Evolutionary conservation across 35 echinoderm and acorn worm species (phyloP), one percentile per base, ranked within the genome.

Genomic region (Hemicentrotus pulcherrimus): DNA sequence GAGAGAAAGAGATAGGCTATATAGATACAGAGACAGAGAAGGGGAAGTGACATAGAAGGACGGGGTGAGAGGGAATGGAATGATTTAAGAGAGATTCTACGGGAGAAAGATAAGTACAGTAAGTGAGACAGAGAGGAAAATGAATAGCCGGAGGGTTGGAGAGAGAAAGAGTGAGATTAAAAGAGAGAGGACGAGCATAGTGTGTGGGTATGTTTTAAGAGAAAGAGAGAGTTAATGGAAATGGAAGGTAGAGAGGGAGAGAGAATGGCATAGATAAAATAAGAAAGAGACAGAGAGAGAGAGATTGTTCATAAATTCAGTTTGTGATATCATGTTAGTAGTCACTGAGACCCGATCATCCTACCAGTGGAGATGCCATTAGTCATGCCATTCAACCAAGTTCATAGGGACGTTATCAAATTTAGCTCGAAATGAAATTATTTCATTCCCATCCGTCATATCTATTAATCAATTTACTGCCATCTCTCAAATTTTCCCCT

Each of bases 391-490:
- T 33, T 90, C 88, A 90, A 6, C 31, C 33, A 90, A 47, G 31
- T 90, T 90, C 88, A 90, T 28, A 28, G 24, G 65, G 28, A 78
- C 65, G 65, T 78, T 78, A 78, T 78, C 65, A 78, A 78, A 78
- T 78, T n/a, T 22, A 78, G 65, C 65, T 78, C 65, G 65, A 78
- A 78, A 78, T 78, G 88, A 90, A 90, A 90, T 90, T 90, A 90
- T 90, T 90, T 90, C 88, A 90, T 90, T 33, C 88, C 32, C 88
- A 90, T 90, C 88, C 33, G 31, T 47, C 88, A 90, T 90, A 90
- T 90, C 88, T 90, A 90, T 90, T 90, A 90, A 90, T 90, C 88
- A 90, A 90, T 90, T 45, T 78, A 78, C 46, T 90, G 32, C 46
- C 32, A 45, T 32, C 88, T 45, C 46, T 47, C 88, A 16, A 15